Percentiles rank a stretch among this genome's conserved stretches.
Evolutionary conservation across 2,113 vertebrate genomes (phyloP).

Genomic region (Hydrolagus affinis): DNA sequence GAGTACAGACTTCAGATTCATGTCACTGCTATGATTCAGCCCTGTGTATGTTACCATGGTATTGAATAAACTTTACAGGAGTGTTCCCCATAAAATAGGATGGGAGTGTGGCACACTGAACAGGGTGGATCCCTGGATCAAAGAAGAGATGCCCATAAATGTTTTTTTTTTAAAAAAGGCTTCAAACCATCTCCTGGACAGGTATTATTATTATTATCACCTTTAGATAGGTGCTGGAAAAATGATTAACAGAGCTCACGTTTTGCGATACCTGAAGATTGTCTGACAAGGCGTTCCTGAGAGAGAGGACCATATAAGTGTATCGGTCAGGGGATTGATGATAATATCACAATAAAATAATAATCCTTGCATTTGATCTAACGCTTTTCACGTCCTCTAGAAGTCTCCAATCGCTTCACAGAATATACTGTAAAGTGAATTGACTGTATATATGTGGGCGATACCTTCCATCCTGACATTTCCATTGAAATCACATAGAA

Average conservation of each 20-base stretch:
- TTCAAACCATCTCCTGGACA: not conserved
- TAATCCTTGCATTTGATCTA: too few relatives aligned
- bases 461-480: too few relatives aligned
- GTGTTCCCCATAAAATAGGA: not conserved
- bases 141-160: not conserved
- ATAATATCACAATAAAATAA: too few relatives aligned
- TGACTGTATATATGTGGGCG: too few relatives aligned
- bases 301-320: too few relatives aligned
- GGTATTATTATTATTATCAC: too few relatives aligned
- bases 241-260: not conserved
- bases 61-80: constrained; percentile 24
- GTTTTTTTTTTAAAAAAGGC: not conserved
- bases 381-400: too few relatives aligned
- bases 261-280: not conserved
- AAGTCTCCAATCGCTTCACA: too few relatives aligned
- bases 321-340: too few relatives aligned
- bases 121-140: not conserved
- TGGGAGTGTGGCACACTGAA: not conserved
- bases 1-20: not conserved
- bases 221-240: not conserved
- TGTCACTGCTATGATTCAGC: constrained; percentile 14
- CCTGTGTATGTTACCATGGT: constrained; percentile 10
- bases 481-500: too few relatives aligned
- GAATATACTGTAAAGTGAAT: too few relatives aligned
- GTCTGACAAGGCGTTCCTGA: too few relatives aligned